Evolutionary conservation across 2,113 vertebrate species (phyloP).

Genomic region (Progne subis): DNA sequence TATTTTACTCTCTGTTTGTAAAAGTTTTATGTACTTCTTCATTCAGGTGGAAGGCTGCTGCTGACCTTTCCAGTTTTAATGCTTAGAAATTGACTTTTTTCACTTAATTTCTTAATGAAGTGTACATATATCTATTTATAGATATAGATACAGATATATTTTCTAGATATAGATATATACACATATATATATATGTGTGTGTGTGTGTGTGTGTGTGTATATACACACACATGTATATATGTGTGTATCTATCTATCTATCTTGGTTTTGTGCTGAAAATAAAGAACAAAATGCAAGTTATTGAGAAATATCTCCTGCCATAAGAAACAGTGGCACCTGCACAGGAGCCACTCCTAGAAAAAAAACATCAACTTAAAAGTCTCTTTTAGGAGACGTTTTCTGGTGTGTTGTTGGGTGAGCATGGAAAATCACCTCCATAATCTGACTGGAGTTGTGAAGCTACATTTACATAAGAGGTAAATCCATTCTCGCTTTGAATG

Average conservation of each 20-base stretch:
- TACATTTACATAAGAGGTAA: neutral
- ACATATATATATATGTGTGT: no score
- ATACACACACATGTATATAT: no score
- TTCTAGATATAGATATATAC: no score
- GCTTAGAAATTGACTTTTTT: neutral
- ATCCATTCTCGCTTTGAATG: neutral
- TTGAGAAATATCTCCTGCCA: neutral
- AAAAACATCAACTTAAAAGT: neutral
- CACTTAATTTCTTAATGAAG: neutral
- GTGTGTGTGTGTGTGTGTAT: no score
- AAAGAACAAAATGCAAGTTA: neutral
- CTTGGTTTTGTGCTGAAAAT: neutral
- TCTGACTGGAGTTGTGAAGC: neutral
- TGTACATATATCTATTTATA: no score
- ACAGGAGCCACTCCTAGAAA: neutral
- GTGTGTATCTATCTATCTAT: no score
- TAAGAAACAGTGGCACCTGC: neutral
- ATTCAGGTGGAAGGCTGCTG: neutral
- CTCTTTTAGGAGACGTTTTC: neutral
- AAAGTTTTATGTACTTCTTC: neutral
- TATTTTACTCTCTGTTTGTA: neutral
- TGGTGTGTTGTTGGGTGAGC: rapidly evolving
- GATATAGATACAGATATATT: no score
- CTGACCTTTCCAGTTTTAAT: neutral
- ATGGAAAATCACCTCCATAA: neutral